A percentile compares a stretch with the other conserved stretches of the same genome.
These are phyloP conservation scores for Antennarius maculatus DNA, from an alignment of 2,797 vertebrate species.

Conservation along the genomic window DNA sequence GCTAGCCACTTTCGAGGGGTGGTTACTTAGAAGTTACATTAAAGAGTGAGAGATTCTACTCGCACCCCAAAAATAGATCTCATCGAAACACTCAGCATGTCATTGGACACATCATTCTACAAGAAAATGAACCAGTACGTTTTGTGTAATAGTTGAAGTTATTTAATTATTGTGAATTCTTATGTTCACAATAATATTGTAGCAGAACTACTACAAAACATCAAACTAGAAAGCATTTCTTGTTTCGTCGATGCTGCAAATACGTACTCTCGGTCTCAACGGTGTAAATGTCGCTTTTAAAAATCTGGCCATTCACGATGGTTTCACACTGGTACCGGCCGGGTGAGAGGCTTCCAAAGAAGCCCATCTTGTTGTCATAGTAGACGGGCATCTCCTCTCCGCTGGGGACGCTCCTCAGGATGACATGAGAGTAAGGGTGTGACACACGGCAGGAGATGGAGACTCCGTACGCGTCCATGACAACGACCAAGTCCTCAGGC, in stretches of 20 bases:
- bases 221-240: background rate
- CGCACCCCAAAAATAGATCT: no score
- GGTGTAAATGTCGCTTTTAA: slow-evolving; percentile 84
- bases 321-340: slow-evolving; percentile 90
- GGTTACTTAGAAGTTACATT: no score
- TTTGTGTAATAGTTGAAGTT: no score
- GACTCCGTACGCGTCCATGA: slow-evolving; percentile 64
- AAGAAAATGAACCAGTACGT: no score
- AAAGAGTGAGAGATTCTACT: no score
- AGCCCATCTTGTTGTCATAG: slow-evolving; percentile 89
- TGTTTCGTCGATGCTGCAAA: background rate
- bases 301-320: slow-evolving; percentile 63
- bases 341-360: slow-evolving; percentile 78
- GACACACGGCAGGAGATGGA: slow-evolving; percentile 90
- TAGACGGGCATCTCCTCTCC: slow-evolving; percentile 67
- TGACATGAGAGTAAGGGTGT: slow-evolving; percentile 82
- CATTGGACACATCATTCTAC: no score
- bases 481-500: slow-evolving; percentile 75
- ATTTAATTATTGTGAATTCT: no score
- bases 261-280: slow-evolving; percentile 81
- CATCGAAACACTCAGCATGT: no score
- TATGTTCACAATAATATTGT: no score
- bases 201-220: background rate
- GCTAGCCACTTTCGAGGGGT: no score
- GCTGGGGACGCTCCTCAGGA: slow-evolving; percentile 77